Base-by-base conservation (phyloP, 2,797 vertebrate genomes). In the Intellagama lesueurii region DNA sequence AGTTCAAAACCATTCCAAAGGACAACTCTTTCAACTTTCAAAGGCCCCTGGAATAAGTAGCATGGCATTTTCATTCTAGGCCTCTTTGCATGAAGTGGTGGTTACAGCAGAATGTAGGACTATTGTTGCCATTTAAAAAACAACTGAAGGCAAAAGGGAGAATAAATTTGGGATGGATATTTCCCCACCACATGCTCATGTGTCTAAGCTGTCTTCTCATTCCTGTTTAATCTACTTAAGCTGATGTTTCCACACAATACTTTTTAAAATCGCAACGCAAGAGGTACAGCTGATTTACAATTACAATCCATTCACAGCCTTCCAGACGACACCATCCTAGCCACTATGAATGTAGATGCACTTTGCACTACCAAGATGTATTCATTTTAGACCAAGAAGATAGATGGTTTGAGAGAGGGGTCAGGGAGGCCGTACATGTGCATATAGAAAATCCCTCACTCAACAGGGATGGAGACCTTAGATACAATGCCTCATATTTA, bases 1-100 rank as follows among this genome's bases (percentile, higher is more conserved):
- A 82, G 56, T 82, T 90, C 89, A 82, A 90, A 83, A 82, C 73
- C 85, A 87, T 86, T 85, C 83, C 76, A 12, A 28, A 72, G 77
- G 35, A 72, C 75, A 85, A 73, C 40, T 83, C 72, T 85, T 73
- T 89, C 69, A 66, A 72, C 79, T 84, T 68, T 85, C 76, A 89
- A 78, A 60, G 30, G 24, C 60, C 40, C 82, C 69, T 88, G 75
- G 30, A 88, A 66, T 40, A 76, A 82, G 68, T 77, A 86, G 72
- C 2, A 52, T 44, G 35, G 47, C 4, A 47, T 44, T 87, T 30
- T 52, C 24, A 83, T 90, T 90, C n/a, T 35, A 81, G 68, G 24
- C 44, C 70, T 76, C 66, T 90, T 87, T 16, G 30, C 64, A 66
- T 56, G 32, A 90, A 69, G 79, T 52, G n/a, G n/a, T 68, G 26